Base-by-base conservation (phyloP, 1,140 invertebrate species). In the Macrotrachela quadricornifera region DNA sequence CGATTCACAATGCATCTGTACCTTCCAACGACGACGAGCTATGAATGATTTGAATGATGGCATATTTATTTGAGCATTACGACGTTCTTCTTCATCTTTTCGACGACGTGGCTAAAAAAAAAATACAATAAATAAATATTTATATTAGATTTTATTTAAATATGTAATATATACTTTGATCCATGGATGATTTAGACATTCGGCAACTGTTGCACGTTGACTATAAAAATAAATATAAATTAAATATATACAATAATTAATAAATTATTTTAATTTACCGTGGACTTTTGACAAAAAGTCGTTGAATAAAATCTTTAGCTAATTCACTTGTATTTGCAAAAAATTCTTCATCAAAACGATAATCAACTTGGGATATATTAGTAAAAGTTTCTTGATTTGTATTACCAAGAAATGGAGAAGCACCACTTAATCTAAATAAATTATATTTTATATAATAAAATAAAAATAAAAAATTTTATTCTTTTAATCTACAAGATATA, bases 401-500 rank as follows among this genome's bases (percentile, higher is more conserved):
- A 53, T 77, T 73, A 17, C 74, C 75, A n/a, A 76, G 63, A 61
- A 76, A 76, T 18, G 75, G 75, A 11, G 74, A 76, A 18, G 68
- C 63, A 46, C 75, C 74, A 56, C 71, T 74, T 21, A 77, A 58
- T 54, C 75, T 76, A 44, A 15, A n/a, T 9, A 44, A 44, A 18
- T 4, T 2, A 44, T 18, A n/a, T n/a, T 44, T 9, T n/a, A 18
- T 44, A 4, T 4, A 2, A 44, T 18, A 15, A n/a, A 44, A 2
- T 42, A 42, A n/a, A 2, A n/a, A n/a, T n/a, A 40, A 40, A 40
- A 42, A 43, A 17, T 0, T 48, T 37, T 72, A 57, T 75, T 8
- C 21, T 49, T 51, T 80, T 46, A 46, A 60, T 64, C 64, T 49
- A 67, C 63, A 94, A 71, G 39, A 94, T 79, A 66, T 88, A 86